Evolutionary conservation across 2,797 vertebrate genomes (phyloP).

Genomic region (Sebastes hubbsi): DNA sequence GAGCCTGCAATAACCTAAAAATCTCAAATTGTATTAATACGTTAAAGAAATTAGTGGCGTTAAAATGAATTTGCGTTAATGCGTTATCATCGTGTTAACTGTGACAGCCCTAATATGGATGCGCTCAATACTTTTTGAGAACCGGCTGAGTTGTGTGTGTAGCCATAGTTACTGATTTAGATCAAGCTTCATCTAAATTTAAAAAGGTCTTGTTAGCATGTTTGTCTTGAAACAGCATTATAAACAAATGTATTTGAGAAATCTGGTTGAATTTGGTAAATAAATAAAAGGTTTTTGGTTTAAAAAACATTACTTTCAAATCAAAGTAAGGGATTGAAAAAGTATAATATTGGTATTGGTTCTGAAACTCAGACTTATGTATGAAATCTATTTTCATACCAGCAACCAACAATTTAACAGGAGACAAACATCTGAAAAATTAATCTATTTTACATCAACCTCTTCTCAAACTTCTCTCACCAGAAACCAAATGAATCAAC

Average conservation of each 20-base stretch:
- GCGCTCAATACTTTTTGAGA: neutral
- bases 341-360: neutral
- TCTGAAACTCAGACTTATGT: neutral
- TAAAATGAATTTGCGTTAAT: too few relatives aligned
- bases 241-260: neutral
- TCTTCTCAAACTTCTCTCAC: neutral
- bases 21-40: too few relatives aligned
- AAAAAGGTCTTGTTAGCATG: neutral
- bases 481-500: neutral
- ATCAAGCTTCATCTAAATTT: neutral
- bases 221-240: neutral
- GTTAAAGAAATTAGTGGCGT: too few relatives aligned
- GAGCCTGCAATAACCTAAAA: too few relatives aligned
- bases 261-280: neutral
- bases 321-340: neutral
- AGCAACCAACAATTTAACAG: neutral
- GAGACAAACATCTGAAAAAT: neutral
- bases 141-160: neutral
- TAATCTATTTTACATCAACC: neutral
- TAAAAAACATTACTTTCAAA: neutral
- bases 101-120: neutral
- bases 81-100: too few relatives aligned
- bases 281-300: neutral
- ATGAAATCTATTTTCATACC: neutral
- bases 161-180: neutral